These are phyloP conservation scores for Campoplex nolae DNA, from an alignment of 2,888 invertebrate species.

Conservation along the genomic window DNA sequence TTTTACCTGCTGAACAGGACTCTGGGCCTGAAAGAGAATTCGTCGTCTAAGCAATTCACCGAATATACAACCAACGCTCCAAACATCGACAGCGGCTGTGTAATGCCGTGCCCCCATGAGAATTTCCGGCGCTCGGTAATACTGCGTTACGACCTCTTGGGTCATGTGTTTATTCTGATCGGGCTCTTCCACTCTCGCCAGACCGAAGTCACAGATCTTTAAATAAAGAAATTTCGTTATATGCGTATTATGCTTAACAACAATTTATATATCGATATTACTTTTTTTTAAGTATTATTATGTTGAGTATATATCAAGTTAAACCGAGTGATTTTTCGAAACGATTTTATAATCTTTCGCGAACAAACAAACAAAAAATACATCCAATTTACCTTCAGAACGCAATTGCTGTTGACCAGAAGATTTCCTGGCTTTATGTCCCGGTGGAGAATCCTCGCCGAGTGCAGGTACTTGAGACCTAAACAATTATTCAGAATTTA, in stretches of 20 bases:
- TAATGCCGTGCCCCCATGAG: slow-evolving; percentile 99
- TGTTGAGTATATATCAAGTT: not conserved
- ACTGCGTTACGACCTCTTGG: slow-evolving; percentile 99
- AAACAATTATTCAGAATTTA: slow-evolving; percentile 76
- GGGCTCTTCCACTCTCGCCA: slow-evolving; percentile 98
- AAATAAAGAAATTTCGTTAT: slow-evolving; percentile 58
- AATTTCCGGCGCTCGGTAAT: slow-evolving; percentile 99
- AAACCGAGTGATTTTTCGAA: not conserved
- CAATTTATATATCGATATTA: not conserved
- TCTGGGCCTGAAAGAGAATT: slow-evolving; percentile 99
- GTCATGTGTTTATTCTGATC: slow-evolving; percentile 98
- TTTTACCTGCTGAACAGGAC: slow-evolving; percentile 96
- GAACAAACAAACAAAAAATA: not conserved
- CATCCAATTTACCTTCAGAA: slow-evolving; percentile 90
- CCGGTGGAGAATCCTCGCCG: slow-evolving; percentile 98
- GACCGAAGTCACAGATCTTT: slow-evolving; percentile 99
- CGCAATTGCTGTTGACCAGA: slow-evolving; percentile 99
- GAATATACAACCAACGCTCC: slow-evolving; percentile 99
- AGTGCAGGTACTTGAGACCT: slow-evolving; percentile 99
- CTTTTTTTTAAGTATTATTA: no score
- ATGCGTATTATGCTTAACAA: slow-evolving; percentile 18
- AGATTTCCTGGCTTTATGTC: slow-evolving; percentile 99
- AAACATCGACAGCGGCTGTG: slow-evolving; percentile 98
- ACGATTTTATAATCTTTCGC: not conserved
- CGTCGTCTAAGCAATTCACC: slow-evolving; percentile 97